Conservation (phyloP, 1,140 invertebrate species). For the Drosophila kepulauana region DNA sequence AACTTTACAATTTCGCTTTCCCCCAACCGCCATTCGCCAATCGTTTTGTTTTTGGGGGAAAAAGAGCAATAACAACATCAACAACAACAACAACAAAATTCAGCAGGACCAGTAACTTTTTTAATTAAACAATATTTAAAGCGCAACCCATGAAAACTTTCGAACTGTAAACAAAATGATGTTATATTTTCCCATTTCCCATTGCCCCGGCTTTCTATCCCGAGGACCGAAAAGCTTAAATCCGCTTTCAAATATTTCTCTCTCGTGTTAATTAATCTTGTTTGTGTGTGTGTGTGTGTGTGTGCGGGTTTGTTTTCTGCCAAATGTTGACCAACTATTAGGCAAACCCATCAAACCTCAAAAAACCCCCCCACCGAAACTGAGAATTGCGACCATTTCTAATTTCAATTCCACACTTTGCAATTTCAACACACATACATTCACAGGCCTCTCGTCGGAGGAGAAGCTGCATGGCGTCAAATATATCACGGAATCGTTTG, state of each 20-base stretch:
- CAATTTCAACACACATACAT: constrained; percentile 11
- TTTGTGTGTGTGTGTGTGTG: constrained; percentile 30
- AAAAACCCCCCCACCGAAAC: constrained; percentile 15
- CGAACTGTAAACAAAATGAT: constrained; percentile 72
- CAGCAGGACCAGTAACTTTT: constrained; percentile 56
- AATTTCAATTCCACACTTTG: constrained; percentile 30
- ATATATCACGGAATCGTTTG: constrained; percentile 96
- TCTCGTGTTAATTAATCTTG: constrained; percentile 79
- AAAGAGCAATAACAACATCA: constrained; percentile 27
- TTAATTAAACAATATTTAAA: constrained; percentile 78
- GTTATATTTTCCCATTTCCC: constrained; percentile 24
- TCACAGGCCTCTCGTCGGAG: constrained; percentile 91
- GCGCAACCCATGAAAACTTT: constrained; percentile 62
- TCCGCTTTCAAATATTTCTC: constrained; percentile 72
- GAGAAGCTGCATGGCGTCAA: constrained; percentile 94
- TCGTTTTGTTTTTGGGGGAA: neutral
- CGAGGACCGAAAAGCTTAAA: constrained; percentile 32
- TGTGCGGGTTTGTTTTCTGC: constrained; percentile 10
- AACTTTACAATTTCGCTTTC: constrained; percentile 7
- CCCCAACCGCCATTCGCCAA: no score
- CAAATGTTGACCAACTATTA: constrained; percentile 40
- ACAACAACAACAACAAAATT: constrained; percentile 27
- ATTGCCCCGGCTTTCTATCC: neutral
- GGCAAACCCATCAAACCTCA: constrained; percentile 12
- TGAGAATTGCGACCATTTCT: neutral